Evolutionary conservation across 2,888 invertebrate species (phyloP), one percentile per base, ranked within the genome.

Genomic region (Scrobipalpa atriplicella): DNA sequence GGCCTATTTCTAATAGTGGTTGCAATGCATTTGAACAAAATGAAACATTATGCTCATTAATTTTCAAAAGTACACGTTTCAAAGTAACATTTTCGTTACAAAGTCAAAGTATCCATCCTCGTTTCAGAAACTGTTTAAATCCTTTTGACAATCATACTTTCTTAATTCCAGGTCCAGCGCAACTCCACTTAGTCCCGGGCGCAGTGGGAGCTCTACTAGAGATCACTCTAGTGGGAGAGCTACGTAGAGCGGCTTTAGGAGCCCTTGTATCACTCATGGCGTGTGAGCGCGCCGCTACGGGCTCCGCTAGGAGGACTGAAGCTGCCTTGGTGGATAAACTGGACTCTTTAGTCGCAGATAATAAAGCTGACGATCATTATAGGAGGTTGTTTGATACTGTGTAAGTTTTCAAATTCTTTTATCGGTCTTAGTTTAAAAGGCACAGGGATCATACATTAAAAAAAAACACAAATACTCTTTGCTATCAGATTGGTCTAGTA

Each of bases 261-360:
- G 98, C 99, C 58, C 96, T 99, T 76, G 98, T 98, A 77, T 98
- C 98, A 75, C 96, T 99, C 94, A 98, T 99, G 97, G 97, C 98
- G 73, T 97, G 97, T 76, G 98, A 99, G 80, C 96, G 96, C 69
- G 92, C 93, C 8, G 95, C 95, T 1, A 95, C 96, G 0, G 98
- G 98, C 0, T 97, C 97, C 72, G 98, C 98, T 74, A 95, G 97
- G 68, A 94, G 97, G 78, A 98, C 99, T 0, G 99, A 99, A 82
- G 97, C 97, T 19, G 98, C 98, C 74, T 90, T 99, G 5, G 98
- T 99, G 64, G 98, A 99, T 81, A 98, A 98, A 82, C 90, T 98
- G 74, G 99, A 99, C 89, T 96, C 97, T 71, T 91, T 98, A 36
- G 97, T 99, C 60, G 98, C 98, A 68, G 97, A 98, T 79, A 98